Conservation (phyloP, 1,140 invertebrate genomes). For the Drosophila pseudoananassae region DNA sequence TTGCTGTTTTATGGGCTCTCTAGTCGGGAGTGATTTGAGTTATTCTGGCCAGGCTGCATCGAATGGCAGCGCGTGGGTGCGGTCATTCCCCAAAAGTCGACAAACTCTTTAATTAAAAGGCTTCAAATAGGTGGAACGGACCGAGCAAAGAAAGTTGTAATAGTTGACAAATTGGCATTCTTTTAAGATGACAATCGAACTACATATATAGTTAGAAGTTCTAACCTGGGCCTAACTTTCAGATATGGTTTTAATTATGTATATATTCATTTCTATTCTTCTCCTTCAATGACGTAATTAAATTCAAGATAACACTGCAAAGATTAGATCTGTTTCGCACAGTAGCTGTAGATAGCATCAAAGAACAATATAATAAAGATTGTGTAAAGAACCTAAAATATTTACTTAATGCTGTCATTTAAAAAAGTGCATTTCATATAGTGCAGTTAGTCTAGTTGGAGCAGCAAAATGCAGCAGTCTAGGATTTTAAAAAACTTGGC, state of each 20-base stretch:
- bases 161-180: not conserved
- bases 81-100: slow-evolving; percentile 31
- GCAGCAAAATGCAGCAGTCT: slow-evolving; percentile 29
- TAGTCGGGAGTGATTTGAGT: slow-evolving; percentile 9
- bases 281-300: not conserved
- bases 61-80: slow-evolving; percentile 23
- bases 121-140: slow-evolving; percentile 13
- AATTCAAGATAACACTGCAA: not conserved
- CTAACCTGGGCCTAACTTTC: no score
- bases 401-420: not conserved
- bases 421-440: slow-evolving; percentile 4
- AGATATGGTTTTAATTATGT: not conserved
- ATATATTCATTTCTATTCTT: no score
- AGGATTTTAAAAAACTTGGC: slow-evolving; percentile 30
- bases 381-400: not conserved
- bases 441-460: slow-evolving; percentile 26
- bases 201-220: not conserved
- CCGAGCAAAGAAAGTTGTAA: slow-evolving; percentile 17
- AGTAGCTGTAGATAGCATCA: not conserved
- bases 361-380: not conserved
- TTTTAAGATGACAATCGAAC: not conserved
- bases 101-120: slow-evolving; percentile 18
- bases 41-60: slow-evolving; percentile 9
- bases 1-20: slow-evolving; percentile 52
- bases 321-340: not conserved